Base-by-base conservation (phyloP, 1,140 invertebrate genomes). In the Drosophila triauraria region DNA sequence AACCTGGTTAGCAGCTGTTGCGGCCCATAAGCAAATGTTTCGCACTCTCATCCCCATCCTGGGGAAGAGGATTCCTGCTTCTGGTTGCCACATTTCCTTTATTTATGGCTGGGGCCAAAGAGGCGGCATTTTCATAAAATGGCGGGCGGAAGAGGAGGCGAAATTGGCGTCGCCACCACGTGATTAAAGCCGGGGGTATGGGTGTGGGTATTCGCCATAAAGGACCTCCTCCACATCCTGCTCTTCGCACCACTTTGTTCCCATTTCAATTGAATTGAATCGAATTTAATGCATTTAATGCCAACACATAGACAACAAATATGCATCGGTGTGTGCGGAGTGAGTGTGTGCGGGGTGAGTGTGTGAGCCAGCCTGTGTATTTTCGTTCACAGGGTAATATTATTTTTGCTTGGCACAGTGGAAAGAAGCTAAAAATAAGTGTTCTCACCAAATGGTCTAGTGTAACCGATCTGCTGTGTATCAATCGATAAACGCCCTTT, bases 261-360 rank as follows among this genome's bases (percentile, higher is more conserved):
- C 62, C 61, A 83, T 78, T 84, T 85, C 78, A 81, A 81, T 80
- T 84, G 59, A 80, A 75, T 68, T 68, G 78, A 77, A 80, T 77
- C 69, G 78, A 78, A 85, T 81, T 70, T 53, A 65, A 76, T 64
- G 59, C 71, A 67, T 60, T 51, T 43, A 67, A 51, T 62, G 25
- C 51, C 35, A 51, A n/a, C 43, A 67, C 40, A 62, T 27, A 50
- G 27, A 76, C 27, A 44, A 44, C 40, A 13, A 40, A 60, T 48
- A 42, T 63, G 57, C 42, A 53, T 38, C 47, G 42, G 38, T 43
- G 20, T 32, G 44, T 57, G 44, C 42, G 32, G 32, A 35, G 23
- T 60, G 25, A 23, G 32, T 40, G 42, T 27, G 27, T 51, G 10
- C 4, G 13, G 4, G 4, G 4, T 2, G 13, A 13, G 25, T 0